These are phyloP conservation scores for Anabas testudineus DNA, from an alignment of 2,797 vertebrate species.

Conservation along the genomic window DNA sequence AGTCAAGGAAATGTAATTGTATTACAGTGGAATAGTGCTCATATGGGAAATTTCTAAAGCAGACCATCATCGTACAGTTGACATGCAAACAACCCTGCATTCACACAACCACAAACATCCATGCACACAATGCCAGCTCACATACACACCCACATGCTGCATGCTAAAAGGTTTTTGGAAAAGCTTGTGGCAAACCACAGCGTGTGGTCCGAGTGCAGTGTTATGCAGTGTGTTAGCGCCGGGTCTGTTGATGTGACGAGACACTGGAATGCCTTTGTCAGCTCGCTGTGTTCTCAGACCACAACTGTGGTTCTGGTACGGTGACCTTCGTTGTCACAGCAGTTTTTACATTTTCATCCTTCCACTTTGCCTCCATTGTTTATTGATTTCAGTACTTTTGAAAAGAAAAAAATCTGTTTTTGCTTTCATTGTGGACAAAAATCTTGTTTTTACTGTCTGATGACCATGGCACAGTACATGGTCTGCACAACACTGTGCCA, in stretches of 20 bases:
- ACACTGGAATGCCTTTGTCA: constrained; percentile 62
- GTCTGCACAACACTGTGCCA: constrained; percentile 26
- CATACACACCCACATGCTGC: not conserved
- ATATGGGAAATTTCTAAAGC: not conserved
- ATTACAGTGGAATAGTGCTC: not conserved
- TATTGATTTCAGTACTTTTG: not conserved
- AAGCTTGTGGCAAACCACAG: constrained; percentile 50
- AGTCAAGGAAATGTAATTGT: constrained; percentile 19
- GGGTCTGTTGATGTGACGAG: constrained; percentile 59
- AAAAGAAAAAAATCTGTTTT: constrained; percentile 8
- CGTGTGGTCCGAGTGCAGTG: constrained; percentile 48
- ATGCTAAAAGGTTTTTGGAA: constrained; percentile 34
- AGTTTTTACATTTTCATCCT: constrained; percentile 5
- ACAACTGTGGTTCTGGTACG: constrained; percentile 30
- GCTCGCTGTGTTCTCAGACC: constrained; percentile 39
- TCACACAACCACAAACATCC: constrained; percentile 3
- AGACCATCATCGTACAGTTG: not conserved
- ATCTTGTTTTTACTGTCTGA: not conserved
- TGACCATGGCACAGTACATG: not conserved
- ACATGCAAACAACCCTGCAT: constrained; percentile 9
- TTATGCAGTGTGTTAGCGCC: constrained; percentile 41
- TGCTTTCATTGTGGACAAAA: constrained; percentile 6
- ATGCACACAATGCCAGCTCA: too few relatives aligned
- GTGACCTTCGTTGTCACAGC: constrained; percentile 28
- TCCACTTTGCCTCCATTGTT: constrained; percentile 4